Percentiles rank a stretch among this genome's conserved stretches.
These are phyloP conservation scores for Rapana venosa DNA, from an alignment of 2,888 invertebrate species.

Conservation along the genomic window DNA sequence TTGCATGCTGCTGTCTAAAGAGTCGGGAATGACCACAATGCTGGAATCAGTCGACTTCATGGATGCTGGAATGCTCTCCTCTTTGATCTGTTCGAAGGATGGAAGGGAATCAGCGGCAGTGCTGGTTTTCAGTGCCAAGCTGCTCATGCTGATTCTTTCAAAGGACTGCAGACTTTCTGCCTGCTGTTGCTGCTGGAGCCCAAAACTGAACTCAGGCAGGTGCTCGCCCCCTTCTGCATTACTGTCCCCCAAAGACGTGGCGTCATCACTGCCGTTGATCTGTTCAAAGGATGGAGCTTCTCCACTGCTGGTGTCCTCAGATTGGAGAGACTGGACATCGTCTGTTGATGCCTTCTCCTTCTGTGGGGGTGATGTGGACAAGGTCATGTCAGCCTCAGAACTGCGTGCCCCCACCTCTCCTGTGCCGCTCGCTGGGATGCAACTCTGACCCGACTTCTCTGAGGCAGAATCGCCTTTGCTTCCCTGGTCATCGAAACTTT, in stretches of 20 bases:
- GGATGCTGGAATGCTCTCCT: background rate
- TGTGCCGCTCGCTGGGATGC: background rate
- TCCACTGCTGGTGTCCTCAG: slow-evolving; percentile 26
- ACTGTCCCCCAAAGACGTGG: background rate
- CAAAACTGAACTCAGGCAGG: background rate
- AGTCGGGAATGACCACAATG: slow-evolving; percentile 12
- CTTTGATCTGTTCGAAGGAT: background rate
- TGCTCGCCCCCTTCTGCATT: background rate
- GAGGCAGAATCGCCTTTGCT: background rate
- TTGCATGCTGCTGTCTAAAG: background rate
- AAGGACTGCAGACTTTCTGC: slow-evolving; percentile 29
- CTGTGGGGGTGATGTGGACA: background rate
- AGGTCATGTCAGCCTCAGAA: background rate
- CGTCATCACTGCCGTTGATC: slow-evolving; percentile 31
- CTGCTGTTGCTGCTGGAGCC: background rate
- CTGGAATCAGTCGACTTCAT: background rate
- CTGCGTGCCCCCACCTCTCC: background rate
- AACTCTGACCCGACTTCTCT: background rate
- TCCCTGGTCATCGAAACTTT: background rate
- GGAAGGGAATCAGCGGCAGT: background rate
- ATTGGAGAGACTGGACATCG: slow-evolving; percentile 32
- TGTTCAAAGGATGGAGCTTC: slow-evolving; percentile 35
- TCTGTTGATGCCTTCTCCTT: background rate
- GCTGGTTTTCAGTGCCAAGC: background rate
- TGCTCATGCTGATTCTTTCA: background rate